Evolutionary conservation across 2,888 invertebrate species (phyloP).

Genomic region (Lasius platythorax): DNA sequence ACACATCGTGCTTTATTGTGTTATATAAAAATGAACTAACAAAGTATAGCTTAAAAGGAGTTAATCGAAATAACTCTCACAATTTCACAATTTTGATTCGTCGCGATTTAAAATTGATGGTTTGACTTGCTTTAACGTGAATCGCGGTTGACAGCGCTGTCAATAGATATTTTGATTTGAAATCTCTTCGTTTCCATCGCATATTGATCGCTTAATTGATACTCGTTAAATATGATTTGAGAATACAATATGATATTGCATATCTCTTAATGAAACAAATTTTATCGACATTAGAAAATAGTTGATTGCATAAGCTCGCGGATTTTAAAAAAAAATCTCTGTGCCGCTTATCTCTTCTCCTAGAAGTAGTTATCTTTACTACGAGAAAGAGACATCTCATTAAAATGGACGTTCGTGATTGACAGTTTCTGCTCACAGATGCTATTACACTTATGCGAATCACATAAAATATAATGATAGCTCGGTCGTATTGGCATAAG

Average conservation of each 20-base stretch:
- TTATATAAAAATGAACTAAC: background rate
- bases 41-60: constrained; percentile 72
- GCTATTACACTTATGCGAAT: constrained; percentile 29
- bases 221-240: background rate
- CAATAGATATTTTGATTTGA: constrained; percentile 72
- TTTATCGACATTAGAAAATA: background rate
- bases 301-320: background rate
- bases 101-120: constrained; percentile 83
- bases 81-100: constrained; percentile 34
- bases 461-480: constrained; percentile 13
- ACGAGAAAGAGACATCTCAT: constrained; percentile 24
- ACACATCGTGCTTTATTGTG: background rate
- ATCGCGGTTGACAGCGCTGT: constrained; percentile 70
- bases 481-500: constrained; percentile 19
- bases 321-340: background rate
- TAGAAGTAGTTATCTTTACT: constrained; percentile 2
- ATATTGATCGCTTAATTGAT: constrained; percentile 15
- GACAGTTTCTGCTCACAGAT: constrained; percentile 1
- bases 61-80: constrained; percentile 38
- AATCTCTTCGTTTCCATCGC: constrained; percentile 42
- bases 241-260: background rate
- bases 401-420: constrained; percentile 2
- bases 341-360: background rate
- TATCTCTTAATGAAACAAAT: background rate
- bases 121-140: constrained; percentile 80